A percentile compares a stretch with the other conserved stretches of the same genome.
These are phyloP conservation scores for Thereva unica DNA, from an alignment of 2,888 invertebrate species.

Conservation along the genomic window DNA sequence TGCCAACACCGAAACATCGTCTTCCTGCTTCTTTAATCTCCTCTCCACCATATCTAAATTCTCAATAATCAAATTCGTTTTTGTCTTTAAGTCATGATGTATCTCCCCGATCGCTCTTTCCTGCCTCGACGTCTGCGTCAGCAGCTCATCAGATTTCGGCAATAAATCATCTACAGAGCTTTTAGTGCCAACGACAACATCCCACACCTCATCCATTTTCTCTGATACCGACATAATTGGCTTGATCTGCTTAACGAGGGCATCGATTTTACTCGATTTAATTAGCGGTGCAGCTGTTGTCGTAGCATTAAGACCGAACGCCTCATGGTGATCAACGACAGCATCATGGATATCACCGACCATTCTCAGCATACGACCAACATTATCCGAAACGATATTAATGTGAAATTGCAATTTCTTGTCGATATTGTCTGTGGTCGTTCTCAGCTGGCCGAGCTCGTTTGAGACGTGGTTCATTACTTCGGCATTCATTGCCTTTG, in stretches of 20 bases:
- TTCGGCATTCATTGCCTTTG: slow-evolving; percentile 81
- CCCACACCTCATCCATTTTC: slow-evolving; percentile 91
- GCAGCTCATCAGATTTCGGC: slow-evolving; percentile 82
- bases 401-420: slow-evolving; percentile 84
- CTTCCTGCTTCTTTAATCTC: slow-evolving; percentile 80
- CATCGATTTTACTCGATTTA: slow-evolving; percentile 77
- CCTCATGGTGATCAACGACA: slow-evolving; percentile 73
- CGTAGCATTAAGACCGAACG: slow-evolving; percentile 61
- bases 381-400: slow-evolving; percentile 79
- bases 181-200: slow-evolving; percentile 86
- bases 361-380: slow-evolving; percentile 77
- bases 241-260: slow-evolving; percentile 77
- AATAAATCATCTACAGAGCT: slow-evolving; percentile 83
- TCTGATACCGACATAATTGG: slow-evolving; percentile 85
- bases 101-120: slow-evolving; percentile 86
- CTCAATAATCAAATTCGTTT: slow-evolving; percentile 84
- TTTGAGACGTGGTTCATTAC: slow-evolving; percentile 80
- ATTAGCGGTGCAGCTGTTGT: slow-evolving; percentile 64
- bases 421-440: slow-evolving; percentile 77
- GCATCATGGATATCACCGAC: slow-evolving; percentile 82
- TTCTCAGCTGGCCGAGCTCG: slow-evolving; percentile 77
- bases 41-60: slow-evolving; percentile 86
- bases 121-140: slow-evolving; percentile 84
- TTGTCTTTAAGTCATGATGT: slow-evolving; percentile 77
- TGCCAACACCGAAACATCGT: slow-evolving; percentile 77